Base-by-base conservation (phyloP, 2,797 vertebrate genomes). In the Dryobates pubescens region DNA sequence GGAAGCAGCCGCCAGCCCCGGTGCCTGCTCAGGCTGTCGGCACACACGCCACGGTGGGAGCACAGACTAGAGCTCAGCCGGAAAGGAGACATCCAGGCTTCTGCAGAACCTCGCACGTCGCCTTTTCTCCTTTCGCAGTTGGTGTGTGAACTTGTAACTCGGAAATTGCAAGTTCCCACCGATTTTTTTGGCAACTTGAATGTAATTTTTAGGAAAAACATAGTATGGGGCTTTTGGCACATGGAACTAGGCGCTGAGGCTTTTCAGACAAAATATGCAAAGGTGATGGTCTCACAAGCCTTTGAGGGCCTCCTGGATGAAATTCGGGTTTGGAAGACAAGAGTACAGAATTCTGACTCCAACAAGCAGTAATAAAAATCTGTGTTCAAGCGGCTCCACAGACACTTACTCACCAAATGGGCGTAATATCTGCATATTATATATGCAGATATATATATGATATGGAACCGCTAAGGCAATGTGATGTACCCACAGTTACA, bases 231-330 rank as follows among this genome's bases (percentile, higher is more conserved):
- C 92, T 96, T 77, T 53, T 95, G 93, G 93, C 95, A 94, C 41
- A 1, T 2, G 7, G 67, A 92, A 9, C 85, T 64, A n/a, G 13
- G 47, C 5, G 54, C 70, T 0, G 57, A 91, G 93, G 17, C 93
- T 95, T 89, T 93, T 75, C 96, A 96, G 95, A 95, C 93, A 94
- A 94, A 95, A 94, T 94, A 95, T 20, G 87, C 89, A 93, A 94
- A 94, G 93, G 93, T 95, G 95, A 95, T 91, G 93, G 94, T 89
- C 93, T 91, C 89, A 3, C 77, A 94, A 93, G 94, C 76, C 90
- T 94, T 79, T 8, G 38, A 81, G 93, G 93, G 85, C 85, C 94
- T 83, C 68, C 93, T 62, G 84, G 89, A 93, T 94, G 85, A 81
- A 95, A 94, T 41, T 14, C 0, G 1, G 90, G 51, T 56, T 89